Conservation (phyloP, 2,888 invertebrate genomes). For the Cantharis nigra region DNA sequence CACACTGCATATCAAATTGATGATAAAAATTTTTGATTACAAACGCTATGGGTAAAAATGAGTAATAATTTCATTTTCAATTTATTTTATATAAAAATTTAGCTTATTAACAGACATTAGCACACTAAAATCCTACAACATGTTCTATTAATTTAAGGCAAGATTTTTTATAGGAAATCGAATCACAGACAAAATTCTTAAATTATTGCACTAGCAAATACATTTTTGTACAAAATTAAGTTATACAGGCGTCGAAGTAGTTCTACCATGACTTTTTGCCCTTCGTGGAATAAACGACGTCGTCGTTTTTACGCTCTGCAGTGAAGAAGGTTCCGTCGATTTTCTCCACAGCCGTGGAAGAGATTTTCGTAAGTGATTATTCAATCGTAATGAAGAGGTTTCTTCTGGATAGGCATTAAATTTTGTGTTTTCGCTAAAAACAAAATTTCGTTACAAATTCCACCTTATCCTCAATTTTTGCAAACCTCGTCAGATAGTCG, state of each 20-base stretch:
- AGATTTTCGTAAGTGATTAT: neutral
- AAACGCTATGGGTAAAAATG: neutral
- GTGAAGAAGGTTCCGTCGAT: neutral
- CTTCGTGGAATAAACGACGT: neutral
- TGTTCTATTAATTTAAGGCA: neutral
- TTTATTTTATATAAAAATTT: neutral
- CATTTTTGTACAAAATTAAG: neutral
- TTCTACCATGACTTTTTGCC: neutral
- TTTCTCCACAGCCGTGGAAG: neutral
- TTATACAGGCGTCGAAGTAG: neutral
- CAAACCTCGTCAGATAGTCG: neutral
- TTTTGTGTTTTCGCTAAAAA: neutral
- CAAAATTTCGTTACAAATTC: neutral
- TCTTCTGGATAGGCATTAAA: neutral
- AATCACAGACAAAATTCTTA: neutral
- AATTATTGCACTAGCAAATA: neutral
- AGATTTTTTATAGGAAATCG: neutral
- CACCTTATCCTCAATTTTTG: neutral
- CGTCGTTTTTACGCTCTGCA: neutral
- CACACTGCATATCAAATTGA: no score
- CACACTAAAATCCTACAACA: neutral
- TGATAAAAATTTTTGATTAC: no score
- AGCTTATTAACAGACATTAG: neutral
- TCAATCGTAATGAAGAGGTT: neutral
- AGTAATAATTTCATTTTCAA: neutral